A percentile compares a stretch with the other conserved stretches of the same genome.
These are phyloP conservation scores for Tupiocoris notatus DNA, from an alignment of 2,888 invertebrate genomes.

Conservation along the genomic window DNA sequence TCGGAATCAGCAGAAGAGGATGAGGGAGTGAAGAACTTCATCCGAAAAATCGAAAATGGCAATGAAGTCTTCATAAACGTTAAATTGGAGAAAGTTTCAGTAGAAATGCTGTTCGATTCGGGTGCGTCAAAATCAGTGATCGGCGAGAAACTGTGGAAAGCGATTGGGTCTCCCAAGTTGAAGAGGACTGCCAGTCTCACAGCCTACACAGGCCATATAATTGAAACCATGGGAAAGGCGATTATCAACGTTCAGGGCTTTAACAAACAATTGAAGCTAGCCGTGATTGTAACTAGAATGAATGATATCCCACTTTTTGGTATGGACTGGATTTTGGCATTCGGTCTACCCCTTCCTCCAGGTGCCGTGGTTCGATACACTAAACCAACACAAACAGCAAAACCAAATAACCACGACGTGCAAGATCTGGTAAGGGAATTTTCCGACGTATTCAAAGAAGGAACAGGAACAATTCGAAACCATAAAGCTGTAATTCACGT, in stretches of 20 bases:
- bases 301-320: slow-evolving; percentile 41
- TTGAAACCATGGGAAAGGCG: slow-evolving; percentile 39
- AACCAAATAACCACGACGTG: too few species aligned
- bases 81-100: slow-evolving; percentile 42
- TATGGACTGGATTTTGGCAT: too few species aligned
- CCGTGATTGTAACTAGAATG: slow-evolving; percentile 36
- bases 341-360: slow-evolving; percentile 38
- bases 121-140: slow-evolving; percentile 29
- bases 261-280: slow-evolving; percentile 17
- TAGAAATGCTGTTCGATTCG: too few species aligned
- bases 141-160: slow-evolving; percentile 36
- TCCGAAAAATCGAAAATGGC: too few species aligned
- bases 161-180: slow-evolving; percentile 33
- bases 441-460: too few species aligned
- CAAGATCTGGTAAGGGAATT: too few species aligned
- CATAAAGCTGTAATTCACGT: slow-evolving; percentile 30
- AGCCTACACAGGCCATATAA: slow-evolving; percentile 35
- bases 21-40: too few species aligned
- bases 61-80: too few species aligned
- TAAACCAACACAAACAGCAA: too few species aligned
- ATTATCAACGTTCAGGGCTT: slow-evolving; percentile 32
- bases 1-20: too few species aligned
- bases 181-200: slow-evolving; percentile 25
- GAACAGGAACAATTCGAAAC: too few species aligned
- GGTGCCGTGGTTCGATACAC: slow-evolving; percentile 40